Conservation (phyloP, 2,888 invertebrate genomes). For the Melolontha melolontha region DNA sequence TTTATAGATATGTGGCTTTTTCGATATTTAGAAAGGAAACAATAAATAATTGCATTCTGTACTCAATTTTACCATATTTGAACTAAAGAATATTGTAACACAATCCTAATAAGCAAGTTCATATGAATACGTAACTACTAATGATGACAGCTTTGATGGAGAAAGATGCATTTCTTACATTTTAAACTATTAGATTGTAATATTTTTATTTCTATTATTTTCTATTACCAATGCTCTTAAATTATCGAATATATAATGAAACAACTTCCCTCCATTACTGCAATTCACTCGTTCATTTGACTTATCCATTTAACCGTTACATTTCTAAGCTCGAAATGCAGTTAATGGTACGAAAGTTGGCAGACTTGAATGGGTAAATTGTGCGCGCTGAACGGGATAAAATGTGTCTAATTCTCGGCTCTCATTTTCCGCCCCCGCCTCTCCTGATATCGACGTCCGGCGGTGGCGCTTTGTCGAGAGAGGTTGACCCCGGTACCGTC, state of each 20-base stretch:
- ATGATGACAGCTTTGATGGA: too few relatives aligned
- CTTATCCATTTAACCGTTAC: neutral
- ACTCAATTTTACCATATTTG: too few relatives aligned
- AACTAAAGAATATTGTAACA: too few relatives aligned
- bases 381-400: conserved; percentile 30
- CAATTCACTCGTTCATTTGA: conserved; percentile 26
- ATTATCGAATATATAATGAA: neutral
- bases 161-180: too few relatives aligned
- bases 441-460: conserved; percentile 21
- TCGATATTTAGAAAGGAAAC: too few relatives aligned
- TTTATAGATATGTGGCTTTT: too few relatives aligned
- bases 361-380: conserved; percentile 24
- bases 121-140: too few relatives aligned
- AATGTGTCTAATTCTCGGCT: conserved; percentile 30
- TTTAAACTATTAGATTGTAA: too few relatives aligned
- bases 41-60: too few relatives aligned
- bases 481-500: neutral
- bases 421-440: conserved; percentile 9
- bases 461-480: neutral
- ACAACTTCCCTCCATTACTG: conserved; percentile 3
- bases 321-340: conserved; percentile 9
- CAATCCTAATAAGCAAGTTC: too few relatives aligned
- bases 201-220: too few relatives aligned
- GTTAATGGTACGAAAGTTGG: conserved; percentile 24
- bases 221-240: too few relatives aligned